Conservation (phyloP, 2,113 vertebrate genomes). For the Microcebus tavaratra region DNA sequence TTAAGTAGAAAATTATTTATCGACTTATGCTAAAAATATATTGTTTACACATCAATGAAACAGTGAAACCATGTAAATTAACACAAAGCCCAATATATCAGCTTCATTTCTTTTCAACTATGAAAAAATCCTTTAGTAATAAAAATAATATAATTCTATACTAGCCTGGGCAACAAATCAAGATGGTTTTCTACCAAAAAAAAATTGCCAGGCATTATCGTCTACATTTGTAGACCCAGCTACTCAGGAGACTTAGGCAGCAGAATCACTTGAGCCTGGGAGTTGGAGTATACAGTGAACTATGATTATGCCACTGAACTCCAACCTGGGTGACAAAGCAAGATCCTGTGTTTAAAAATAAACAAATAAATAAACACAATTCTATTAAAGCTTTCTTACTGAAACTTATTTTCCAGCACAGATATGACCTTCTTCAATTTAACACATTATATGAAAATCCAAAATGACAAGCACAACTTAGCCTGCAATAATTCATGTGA, state of each 20-base stretch:
- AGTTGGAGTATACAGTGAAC: no score
- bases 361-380: background rate
- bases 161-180: no score
- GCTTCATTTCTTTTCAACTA: background rate
- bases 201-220: no score
- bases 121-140: background rate
- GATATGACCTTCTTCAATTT: background rate
- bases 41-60: background rate
- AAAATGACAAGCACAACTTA: background rate
- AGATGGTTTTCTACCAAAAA: no score
- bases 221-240: no score
- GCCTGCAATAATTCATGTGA: background rate
- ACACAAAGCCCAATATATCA: background rate
- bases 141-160: background rate
- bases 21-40: background rate
- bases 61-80: background rate
- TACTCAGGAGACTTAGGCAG: no score
- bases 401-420: background rate
- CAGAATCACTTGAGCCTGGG: no score
- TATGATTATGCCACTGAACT: no score
- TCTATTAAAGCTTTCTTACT: background rate
- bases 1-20: background rate
- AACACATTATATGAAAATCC: background rate
- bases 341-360: no score
- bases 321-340: no score